phyloP scores from a whole-genome alignment of 2,113 vertebrate genomes.

The Boulengeromyrus knoepffleri region DNA sequence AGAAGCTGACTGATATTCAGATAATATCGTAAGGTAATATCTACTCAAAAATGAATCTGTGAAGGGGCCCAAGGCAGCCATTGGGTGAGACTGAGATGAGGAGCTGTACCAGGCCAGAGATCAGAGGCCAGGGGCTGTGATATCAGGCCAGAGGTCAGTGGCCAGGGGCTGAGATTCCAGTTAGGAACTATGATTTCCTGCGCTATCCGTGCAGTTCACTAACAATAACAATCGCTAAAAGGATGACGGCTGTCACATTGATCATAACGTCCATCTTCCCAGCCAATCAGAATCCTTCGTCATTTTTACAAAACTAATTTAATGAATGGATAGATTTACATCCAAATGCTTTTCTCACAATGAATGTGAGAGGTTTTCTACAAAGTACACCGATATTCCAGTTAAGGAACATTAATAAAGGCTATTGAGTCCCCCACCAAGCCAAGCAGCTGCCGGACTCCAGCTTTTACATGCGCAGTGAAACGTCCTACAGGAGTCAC shows the following conservation, averaged over 20 bases:
- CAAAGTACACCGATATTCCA: not conserved
- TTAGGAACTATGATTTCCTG: constrained; percentile 17
- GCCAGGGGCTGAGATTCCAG: not conserved
- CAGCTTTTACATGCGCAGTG: not conserved
- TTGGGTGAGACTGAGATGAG: constrained; percentile 14
- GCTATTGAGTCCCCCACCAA: not conserved
- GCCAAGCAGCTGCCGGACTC: not conserved
- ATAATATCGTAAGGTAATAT: constrained; percentile 40
- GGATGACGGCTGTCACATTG: not conserved
- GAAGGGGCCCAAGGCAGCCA: constrained; percentile 22
- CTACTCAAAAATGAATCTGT: constrained; percentile 29
- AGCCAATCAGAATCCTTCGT: not conserved
- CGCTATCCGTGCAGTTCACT: not conserved
- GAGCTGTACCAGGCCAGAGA: not conserved
- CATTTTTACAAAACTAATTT: constrained; percentile 10
- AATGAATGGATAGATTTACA: not conserved
- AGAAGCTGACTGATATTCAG: not conserved
- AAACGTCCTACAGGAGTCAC: not conserved
- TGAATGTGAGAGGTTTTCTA: not conserved
- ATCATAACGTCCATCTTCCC: not conserved
- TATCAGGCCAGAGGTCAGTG: constrained; percentile 6
- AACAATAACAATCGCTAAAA: not conserved
- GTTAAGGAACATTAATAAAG: not conserved
- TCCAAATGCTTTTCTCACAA: not conserved
- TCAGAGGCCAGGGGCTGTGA: not conserved